Evolutionary conservation across 1,140 invertebrate genomes (phyloP), one percentile per base, ranked within the genome.

Genomic region (Bradynema listronoti): DNA sequence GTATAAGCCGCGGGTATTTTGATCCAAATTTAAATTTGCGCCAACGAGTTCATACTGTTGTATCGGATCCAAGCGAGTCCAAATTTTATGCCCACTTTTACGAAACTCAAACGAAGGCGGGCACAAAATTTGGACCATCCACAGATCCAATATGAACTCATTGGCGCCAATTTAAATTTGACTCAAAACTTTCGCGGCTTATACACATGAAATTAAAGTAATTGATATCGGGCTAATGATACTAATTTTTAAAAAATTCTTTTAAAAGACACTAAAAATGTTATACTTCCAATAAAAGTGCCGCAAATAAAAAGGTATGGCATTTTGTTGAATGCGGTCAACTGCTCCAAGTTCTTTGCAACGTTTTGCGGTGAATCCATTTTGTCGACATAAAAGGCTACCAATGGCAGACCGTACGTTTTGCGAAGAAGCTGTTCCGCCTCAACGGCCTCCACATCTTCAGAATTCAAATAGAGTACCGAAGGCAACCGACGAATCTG

Each of bases 221-320:
- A n/a, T n/a, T n/a, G n/a, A n/a, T n/a, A 19, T 39, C 36, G 36
- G 14, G 36, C 36, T 39, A 39, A 14, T 39, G 36, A n/a, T n/a
- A n/a, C n/a, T n/a, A n/a, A n/a, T n/a, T n/a, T n/a, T n/a, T n/a
- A 11, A 58, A 9, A 30, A 7, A 25, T 56, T 55, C n/a, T n/a
- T n/a, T n/a, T n/a, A n/a, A n/a, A 6, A 63, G 5, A 4, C 4
- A 4, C 7, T 6, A 4, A 7, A 25, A 50, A 5, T 3, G 27
- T 61, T 63, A 52, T 47, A 73, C 75, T 78, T 63, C 73, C 73
- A 52, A 77, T 77, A 52, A 77, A 77, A 9, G 74, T 77, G n/a
- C 75, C 75, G 54, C 74, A 77, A 61, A 77, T 78, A 43, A 77
- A 77, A 11, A 77, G 52, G 34, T 78, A 77, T 6, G 75, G 74